Base-by-base conservation (phyloP, 2,888 invertebrate species). In the Stegana nigrithorax region DNA sequence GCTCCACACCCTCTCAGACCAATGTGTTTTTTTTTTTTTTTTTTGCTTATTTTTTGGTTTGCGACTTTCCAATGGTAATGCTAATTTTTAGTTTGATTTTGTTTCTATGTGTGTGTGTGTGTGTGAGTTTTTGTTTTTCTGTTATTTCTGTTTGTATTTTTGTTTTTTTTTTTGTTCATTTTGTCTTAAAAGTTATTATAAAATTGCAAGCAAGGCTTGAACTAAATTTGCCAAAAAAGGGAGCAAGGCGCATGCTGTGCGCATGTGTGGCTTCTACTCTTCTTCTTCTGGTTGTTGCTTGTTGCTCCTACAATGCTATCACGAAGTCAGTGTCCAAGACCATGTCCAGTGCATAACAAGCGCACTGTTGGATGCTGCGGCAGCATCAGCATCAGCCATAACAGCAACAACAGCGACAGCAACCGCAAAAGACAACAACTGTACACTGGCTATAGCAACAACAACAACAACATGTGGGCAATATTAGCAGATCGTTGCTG, bases 161-260 rank as follows among this genome's bases (percentile, higher is more conserved):
- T 17, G 26, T 19, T 26, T 8, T 51, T 51, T 51, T 2, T 23
- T 29, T 26, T 19, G 4, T 26, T n/a, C 27, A 5, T 26, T 51
- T n/a, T n/a, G n/a, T n/a, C n/a, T n/a, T n/a, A n/a, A n/a, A n/a
- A n/a, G n/a, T n/a, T n/a, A 29, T 6, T 7, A 29, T 7, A 29
- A 29, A 6, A 29, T 39, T 39, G n/a, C 39, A 17, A 17, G 17
- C 32, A 6, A 21, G 61, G 63, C 64, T 60, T 73, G 77, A 75
- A 78, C 77, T 77, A 71, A 78, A 75, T 78, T 76, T 72, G 78
- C 72, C 78, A 76, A 75, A 81, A 74, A 80, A 81, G 79, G 79
- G 78, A 80, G 74, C 72, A 67, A 68, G 66, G 75, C 80, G 76
- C 66, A 76, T 80, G 78, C 75, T 78, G 62, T 62, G 65, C 58